Evolutionary conservation across 1,140 invertebrate genomes (phyloP), one percentile per base, ranked within the genome.

Genomic region (Wiebesia pumilae): DNA sequence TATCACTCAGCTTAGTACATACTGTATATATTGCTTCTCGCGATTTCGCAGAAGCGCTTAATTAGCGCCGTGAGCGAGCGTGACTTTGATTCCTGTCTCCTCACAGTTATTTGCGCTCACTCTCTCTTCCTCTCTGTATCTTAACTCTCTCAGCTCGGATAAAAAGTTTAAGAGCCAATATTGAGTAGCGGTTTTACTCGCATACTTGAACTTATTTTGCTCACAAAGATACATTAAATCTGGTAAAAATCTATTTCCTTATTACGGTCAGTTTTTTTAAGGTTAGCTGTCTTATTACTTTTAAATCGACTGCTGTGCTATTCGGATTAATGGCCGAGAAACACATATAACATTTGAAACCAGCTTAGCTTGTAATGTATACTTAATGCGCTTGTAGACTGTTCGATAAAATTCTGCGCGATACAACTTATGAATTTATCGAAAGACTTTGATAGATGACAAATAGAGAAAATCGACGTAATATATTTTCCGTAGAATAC

Each of bases 11-110:
- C 14, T 38, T 21, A 38, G 7, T 38, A 38, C 35, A 47, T 62
- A 33, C 78, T 19, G 10, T n/a, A 47, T 71, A 40, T 73, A 38
- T 71, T 0, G 24, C 14, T 33, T 51, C 77, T 85, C 54, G 85
- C 81, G 81, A 83, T 86, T 88, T 88, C 84, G 84, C 65, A 83
- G 87, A 88, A 88, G 85, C 84, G 58, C 88, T 89, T 89, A 88
- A 89, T 89, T 89, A 89, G 87, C 78, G 71, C 86, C 78, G 83
- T 47, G 81, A 47, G 77, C 81, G 77, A 88, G 81, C 88, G 84
- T 87, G 81, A 87, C 86, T 89, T 89, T 88, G 83, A 88, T 88
- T 89, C 69, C 85, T 79, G 75, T 86, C 79, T 83, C 38, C 47
- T 75, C 75, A 19, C 21, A n/a, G 27, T 40, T 69, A 30, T 38